These are phyloP conservation scores for Choristoneura rosaceana DNA, from an alignment of 2,888 invertebrate genomes.

Conservation along the genomic window DNA sequence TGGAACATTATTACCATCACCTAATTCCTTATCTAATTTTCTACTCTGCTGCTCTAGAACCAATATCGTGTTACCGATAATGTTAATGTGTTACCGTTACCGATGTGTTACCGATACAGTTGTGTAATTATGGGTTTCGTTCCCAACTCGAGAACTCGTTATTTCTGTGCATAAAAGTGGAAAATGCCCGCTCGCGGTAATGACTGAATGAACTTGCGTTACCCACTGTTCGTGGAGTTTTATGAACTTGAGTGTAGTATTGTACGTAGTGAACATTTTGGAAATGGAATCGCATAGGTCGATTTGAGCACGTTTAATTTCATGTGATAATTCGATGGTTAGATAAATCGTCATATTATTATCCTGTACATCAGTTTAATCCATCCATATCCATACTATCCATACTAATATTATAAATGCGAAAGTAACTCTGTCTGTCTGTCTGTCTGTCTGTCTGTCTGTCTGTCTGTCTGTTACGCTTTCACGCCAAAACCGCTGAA, in stretches of 20 bases:
- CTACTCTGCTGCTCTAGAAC: not conserved
- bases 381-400: no score
- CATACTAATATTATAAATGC: no score
- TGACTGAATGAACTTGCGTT: conserved; percentile 32
- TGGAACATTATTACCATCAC: not conserved
- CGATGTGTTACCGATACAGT: conserved; percentile 21
- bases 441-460: no score
- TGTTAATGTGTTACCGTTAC: no score
- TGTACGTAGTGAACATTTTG: not conserved
- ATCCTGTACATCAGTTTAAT: no score
- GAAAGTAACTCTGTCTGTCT: no score
- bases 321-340: no score
- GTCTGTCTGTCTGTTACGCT: no score
- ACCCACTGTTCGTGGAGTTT: conserved; percentile 14
- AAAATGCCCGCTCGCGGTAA: conserved; percentile 34
- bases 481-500: no score
- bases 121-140: conserved; percentile 28
- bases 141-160: conserved; percentile 34
- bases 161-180: conserved; percentile 39
- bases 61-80: conserved; percentile 19
- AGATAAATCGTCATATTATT: no score
- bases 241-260: not conserved
- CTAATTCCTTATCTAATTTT: not conserved
- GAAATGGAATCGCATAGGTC: not conserved
- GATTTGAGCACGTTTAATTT: not conserved